Conservation (phyloP, 2,113 vertebrate genomes). For the Panurus biarmicus region DNA sequence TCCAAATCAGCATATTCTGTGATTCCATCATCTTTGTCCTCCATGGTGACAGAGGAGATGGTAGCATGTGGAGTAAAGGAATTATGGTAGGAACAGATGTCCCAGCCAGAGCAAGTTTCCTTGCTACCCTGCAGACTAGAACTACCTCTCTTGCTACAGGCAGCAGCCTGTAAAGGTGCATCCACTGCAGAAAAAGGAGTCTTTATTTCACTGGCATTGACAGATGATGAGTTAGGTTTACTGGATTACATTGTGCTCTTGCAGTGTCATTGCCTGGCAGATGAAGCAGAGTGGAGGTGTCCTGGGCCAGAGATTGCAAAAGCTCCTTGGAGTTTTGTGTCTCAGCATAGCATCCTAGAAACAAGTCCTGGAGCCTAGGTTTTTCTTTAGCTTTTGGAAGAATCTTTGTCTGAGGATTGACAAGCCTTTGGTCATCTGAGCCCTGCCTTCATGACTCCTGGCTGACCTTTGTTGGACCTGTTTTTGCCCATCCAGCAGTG, state of each 20-base stretch:
- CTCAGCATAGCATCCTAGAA: neutral
- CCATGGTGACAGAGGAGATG: neutral
- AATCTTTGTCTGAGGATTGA: neutral
- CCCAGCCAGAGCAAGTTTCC: neutral
- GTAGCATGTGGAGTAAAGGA: neutral
- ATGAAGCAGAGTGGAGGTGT: neutral
- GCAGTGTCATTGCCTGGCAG: neutral
- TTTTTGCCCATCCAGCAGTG: neutral
- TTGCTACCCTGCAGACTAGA: neutral
- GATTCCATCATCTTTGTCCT: neutral
- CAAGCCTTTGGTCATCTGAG: neutral
- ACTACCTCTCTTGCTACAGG: neutral
- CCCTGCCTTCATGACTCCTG: neutral
- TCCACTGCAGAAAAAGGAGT: neutral
- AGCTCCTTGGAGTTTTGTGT: neutral
- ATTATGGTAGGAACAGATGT: neutral
- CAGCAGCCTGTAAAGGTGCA: neutral
- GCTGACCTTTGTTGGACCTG: neutral
- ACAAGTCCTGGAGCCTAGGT: neutral
- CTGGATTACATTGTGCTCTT: neutral
- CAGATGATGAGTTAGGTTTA: neutral
- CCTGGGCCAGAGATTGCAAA: neutral
- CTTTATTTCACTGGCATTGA: neutral
- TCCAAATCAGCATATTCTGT: neutral
- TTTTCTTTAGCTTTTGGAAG: neutral